Base-by-base conservation (phyloP, 2,797 vertebrate species). In the Serranus cabrilla region DNA sequence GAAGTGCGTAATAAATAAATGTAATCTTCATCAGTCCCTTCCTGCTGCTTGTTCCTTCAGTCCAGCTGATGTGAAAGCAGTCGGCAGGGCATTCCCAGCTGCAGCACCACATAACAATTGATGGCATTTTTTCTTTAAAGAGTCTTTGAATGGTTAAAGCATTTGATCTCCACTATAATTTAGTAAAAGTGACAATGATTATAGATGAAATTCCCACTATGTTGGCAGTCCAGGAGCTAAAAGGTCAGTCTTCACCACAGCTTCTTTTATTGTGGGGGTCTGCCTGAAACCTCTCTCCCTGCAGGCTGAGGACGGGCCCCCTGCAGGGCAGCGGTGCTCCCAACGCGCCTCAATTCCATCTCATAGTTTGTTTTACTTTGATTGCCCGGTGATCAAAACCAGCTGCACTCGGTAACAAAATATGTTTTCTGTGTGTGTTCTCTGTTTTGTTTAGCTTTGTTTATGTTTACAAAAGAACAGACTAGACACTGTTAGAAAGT, bases 361-460 rank as follows among this genome's bases (percentile, higher is more conserved):
- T 59, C 66, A 87, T 82, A 64, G 86, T 88, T 90, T 89, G 84
- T 86, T 90, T 81, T 78, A 70, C 65, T 76, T 77, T 79, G 80
- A 86, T 86, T 78, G 80, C 61, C 46, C 45, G 0, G 62, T 80
- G 84, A 91, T 91, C 68, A 71, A 50, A 86, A 85, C 82, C 89
- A 90, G 88, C 86, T 90, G 86, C 74, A 16, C 20, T 21, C 63
- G 43, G 76, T 75, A 84, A 87, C 76, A 64, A 42, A 89, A 89
- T 87, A 51, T 78, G 78, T 86, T 90, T 88, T 85, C 70, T 90
- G 83, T 87, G 85, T 79, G 83, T 89, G 84, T 91, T 88, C 84
- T 72, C 85, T 78, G 80, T 82, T 87, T 85, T 87, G 80, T 89
- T 92, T 90, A 60, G 76, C 81, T 88, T 63, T 89, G 90, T 89